phyloP scores from a whole-genome alignment of 30 jellyfish, hydroid and myxozoan genomes.

The Pelagia noctiluca region DNA sequence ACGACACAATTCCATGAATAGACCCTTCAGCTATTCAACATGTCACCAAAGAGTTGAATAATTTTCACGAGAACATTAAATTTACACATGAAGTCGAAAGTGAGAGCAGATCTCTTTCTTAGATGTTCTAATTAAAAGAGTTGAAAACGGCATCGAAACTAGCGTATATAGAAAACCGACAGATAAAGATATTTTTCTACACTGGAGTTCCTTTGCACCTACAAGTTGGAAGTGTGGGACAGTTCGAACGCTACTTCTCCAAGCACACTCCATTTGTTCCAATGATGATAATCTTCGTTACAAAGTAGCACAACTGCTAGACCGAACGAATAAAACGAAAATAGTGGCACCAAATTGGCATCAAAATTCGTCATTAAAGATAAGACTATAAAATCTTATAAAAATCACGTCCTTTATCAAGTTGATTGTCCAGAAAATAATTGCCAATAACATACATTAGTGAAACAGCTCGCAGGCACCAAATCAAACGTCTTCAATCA shows the following conservation, averaged over 20 bases:
- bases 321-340: no score
- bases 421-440: conserved; percentile 1
- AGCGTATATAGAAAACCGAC: background rate
- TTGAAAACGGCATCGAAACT: background rate
- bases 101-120: no score
- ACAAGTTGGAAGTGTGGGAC: background rate
- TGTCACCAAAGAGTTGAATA: no score
- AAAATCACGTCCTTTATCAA: background rate
- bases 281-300: background rate
- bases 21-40: no score
- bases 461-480: background rate
- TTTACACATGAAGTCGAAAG: no score
- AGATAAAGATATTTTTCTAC: background rate
- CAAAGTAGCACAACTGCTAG: background rate
- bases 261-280: background rate
- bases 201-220: background rate
- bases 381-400: background rate
- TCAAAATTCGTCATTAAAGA: conserved; percentile 5
- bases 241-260: background rate
- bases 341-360: no score
- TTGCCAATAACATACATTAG: background rate
- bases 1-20: no score
- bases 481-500: background rate
- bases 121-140: no score
- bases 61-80: no score